Base-by-base conservation (phyloP, 1,140 invertebrate species). In the Brachionus paranguensis region DNA sequence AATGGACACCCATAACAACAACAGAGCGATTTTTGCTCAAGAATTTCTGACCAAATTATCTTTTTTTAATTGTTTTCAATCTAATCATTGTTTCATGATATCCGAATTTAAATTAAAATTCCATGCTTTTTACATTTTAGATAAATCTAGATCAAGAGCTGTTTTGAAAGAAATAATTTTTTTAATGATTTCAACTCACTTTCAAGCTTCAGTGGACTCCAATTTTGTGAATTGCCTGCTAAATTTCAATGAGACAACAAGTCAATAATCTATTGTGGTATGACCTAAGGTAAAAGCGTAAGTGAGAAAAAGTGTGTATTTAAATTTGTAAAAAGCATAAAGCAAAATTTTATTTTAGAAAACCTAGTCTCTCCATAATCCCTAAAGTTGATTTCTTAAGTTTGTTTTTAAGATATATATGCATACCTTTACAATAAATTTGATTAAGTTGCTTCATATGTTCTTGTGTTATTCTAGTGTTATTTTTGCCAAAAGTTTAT, bases 221-320 rank as follows among this genome's bases (percentile, higher is more conserved):
- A 43, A 45, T 72, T 72, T 72, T 72, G 68, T 41, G 8, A 20
- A 43, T 72, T 72, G 41, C 37, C 68, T 72, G 68, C 68, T 72
- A 72, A 72, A 72, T 72, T 72, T 72, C 68, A 72, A 72, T 20
- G 41, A 2, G 37, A 72, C 29, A 72, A 41, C 41, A 72, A 72
- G 68, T 72, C 68, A 43, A 72, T 72, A 72, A 72, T 72, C 24
- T 72, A 72, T 72, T 72, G 43, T 41, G 68, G 68, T 72, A 43
- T 72, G 37, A 72, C 68, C 68, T 72, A 72, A 72, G 41, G 68
- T 43, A 72, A 72, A 68, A 68, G 33, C 12, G 27, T 41, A 33
- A 14, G 33, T 68, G 27, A 68, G n/a, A 68, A 72, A 37, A 43
- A 43, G 68, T 72, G 68, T 72, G 41, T 72, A 72, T 72, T 72